Evolutionary conservation across 2,113 vertebrate genomes (phyloP), one percentile per base, ranked within the genome.

Genomic region (Lophura nycthemera): DNA sequence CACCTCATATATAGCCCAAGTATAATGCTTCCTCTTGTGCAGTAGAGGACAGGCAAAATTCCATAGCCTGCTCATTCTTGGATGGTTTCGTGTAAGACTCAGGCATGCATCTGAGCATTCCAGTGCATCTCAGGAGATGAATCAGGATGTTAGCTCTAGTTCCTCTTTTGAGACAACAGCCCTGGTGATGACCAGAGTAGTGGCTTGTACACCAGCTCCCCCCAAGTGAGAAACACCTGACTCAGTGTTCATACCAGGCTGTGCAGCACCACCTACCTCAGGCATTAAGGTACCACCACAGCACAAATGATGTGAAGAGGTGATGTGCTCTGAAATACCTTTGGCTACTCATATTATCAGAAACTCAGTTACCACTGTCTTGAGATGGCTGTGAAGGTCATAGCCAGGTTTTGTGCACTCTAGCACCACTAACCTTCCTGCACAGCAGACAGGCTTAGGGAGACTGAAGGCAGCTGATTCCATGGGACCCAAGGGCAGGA

Each of bases 221-320:
- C 57, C 14, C 0, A 38, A 79, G 60, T 16, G 42, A 88, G 34
- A 89, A 76, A 60, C 24, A 32, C n/a, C 66, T 73, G 73, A 75
- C 29, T 83, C 63, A 42, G 22, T 84, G 66, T 61, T 87, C 73
- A 29, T 86, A 50, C 87, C 89, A 73, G 67, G 67, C 82, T 40
- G 63, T 29, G 42, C 7, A 91, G 91, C 92, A 92, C 70, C 73
- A 85, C 91, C 81, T 70, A 82, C 45, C 84, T 94, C 78, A 79
- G 81, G 66, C 70, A 20, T 48, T 69, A 64, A 63, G 38, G 42
- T 48, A 59, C 71, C 78, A 80, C 69, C 77, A 45, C 2, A 5
- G n/a, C 19, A 38, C 27, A 42, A 38, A n/a, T n/a, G 40, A 63
- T 2, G 12, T 36, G 29, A 72, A 78, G 74, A 54, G 38, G 6